These are phyloP conservation scores for Sacculina carcini DNA, from an alignment of 2,888 invertebrate species.

Conservation along the genomic window DNA sequence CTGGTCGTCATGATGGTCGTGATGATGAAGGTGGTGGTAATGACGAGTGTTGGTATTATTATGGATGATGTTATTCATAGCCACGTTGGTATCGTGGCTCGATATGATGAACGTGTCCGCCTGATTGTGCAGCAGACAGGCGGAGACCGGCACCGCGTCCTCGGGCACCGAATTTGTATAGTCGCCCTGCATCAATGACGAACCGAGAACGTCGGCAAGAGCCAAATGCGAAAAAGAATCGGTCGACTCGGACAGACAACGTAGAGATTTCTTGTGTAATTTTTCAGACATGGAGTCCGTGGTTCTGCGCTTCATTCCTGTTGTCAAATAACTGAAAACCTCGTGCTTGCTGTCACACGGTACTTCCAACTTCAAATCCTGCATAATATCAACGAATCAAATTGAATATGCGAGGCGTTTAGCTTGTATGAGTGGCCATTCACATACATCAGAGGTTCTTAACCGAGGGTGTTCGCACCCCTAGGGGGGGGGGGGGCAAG, in stretches of 20 bases:
- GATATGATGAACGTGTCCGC: neutral
- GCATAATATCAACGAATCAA: too few species aligned
- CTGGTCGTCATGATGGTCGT: too few species aligned
- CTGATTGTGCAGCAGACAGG: neutral
- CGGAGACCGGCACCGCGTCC: neutral
- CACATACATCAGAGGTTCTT: too few species aligned
- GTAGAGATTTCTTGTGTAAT: slow-evolving; percentile 19
- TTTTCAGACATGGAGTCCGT: slow-evolving; percentile 21
- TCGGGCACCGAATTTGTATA: slow-evolving; percentile 25
- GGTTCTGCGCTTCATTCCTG: slow-evolving; percentile 24
- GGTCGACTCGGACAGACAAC: slow-evolving; percentile 16
- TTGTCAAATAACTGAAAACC: too few species aligned
- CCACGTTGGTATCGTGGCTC: neutral
- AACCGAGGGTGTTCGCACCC: too few species aligned
- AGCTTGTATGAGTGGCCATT: too few species aligned
- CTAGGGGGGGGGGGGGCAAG: too few species aligned
- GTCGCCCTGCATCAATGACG: slow-evolving; percentile 33
- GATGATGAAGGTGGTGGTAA: too few species aligned
- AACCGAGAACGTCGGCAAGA: slow-evolving; percentile 27
- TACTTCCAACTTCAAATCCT: too few species aligned
- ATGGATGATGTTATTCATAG: neutral
- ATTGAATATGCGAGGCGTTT: too few species aligned
- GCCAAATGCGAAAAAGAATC: slow-evolving; percentile 24
- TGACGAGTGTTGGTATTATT: too few species aligned
- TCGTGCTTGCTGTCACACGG: too few species aligned